Base-by-base conservation (phyloP, 2,888 invertebrate species). In the Priocnemis perturbator region DNA sequence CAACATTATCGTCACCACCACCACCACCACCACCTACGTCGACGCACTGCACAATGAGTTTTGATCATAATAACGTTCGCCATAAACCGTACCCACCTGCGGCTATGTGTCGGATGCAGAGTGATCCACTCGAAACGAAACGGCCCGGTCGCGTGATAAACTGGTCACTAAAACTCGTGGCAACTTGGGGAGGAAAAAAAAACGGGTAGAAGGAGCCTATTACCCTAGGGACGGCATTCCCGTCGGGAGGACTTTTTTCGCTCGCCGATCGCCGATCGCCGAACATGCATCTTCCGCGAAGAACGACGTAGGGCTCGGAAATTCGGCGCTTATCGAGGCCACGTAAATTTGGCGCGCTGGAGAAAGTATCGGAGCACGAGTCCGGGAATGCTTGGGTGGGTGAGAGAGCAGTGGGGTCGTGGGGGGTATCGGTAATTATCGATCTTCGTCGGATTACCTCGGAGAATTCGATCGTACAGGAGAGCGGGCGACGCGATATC, bases 121-220 rank as follows among this genome's bases (percentile, higher is more conserved):
- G 71, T 72, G 74, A 82, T 75, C 79, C 79, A 77, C 81, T 80
- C 65, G 74, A 77, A 77, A 73, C 72, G 73, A 74, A 78, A 78
- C 76, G 73, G 70, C 70, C 73, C 37, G 53, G 56, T 56, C 4
- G 26, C 5, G 70, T 80, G 79, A 79, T 74, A 74, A 78, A 80
- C 73, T 67, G 76, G 63, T 52, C 62, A 67, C 70, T 78, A 79
- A 78, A 50, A 78, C 64, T 65, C 60, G 69, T 67, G 56, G 65
- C 64, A 61, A 64, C 53, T 48, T 50, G 45, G 57, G 59, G 70
- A n/a, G n/a, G n/a, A n/a, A n/a, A n/a, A n/a, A 69, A 72, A 70
- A 61, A 65, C 20, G 62, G 47, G 64, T 59, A 67, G 63, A 67
- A 71, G 71, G 55, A 73, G 68, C 69, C 77, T 79, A 77, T 78